phyloP scores from a whole-genome alignment of 2,797 vertebrate genomes.

The Synaphobranchus kaupii region DNA sequence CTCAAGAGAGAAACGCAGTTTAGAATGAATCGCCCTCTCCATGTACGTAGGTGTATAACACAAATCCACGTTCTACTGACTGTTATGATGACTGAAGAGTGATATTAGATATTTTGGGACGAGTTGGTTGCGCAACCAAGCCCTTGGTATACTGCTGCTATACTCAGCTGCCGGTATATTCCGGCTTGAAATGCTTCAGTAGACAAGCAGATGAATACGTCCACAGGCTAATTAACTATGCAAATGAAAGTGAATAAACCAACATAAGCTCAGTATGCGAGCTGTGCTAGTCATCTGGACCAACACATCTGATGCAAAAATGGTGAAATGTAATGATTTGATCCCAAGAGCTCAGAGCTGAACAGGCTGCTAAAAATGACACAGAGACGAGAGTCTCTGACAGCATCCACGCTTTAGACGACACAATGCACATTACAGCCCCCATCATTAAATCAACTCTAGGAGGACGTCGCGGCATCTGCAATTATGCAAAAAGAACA shows the following conservation, averaged over 20 bases:
- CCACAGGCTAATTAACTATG: neutral
- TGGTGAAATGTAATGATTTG: neutral
- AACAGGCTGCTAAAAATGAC: neutral
- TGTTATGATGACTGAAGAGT: neutral
- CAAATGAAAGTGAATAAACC: neutral
- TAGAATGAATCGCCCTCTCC: neutral
- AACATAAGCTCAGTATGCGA: neutral
- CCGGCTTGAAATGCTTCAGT: neutral
- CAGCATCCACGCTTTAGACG: neutral
- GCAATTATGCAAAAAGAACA: neutral
- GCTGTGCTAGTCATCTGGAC: neutral
- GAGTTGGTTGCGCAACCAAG: neutral
- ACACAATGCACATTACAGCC: neutral
- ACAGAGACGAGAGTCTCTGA: neutral
- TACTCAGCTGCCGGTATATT: neutral
- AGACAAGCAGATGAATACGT: neutral
- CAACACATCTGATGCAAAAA: neutral
- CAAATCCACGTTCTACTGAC: neutral
- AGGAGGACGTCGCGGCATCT: neutral
- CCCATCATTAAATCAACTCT: neutral
- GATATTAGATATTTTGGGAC: neutral
- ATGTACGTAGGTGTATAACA: neutral
- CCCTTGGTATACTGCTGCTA: neutral
- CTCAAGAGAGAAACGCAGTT: neutral
- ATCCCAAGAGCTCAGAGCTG: neutral